A percentile compares a stretch with the other conserved stretches of the same genome.
phyloP scores from a whole-genome alignment of 2,797 vertebrate species.

The Chiropotes sagulatus region DNA sequence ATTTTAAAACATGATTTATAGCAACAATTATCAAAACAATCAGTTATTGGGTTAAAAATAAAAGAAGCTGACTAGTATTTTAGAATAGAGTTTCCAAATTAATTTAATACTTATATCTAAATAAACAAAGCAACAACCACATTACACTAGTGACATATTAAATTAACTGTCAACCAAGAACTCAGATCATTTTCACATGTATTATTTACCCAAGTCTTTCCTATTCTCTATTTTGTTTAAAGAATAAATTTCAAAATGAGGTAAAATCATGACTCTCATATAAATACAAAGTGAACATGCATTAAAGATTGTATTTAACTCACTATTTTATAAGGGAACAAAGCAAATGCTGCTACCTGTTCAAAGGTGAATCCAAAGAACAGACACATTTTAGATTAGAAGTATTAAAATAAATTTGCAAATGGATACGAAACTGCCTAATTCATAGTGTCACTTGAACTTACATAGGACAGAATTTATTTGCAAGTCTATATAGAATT shows the following conservation, averaged over 20 bases:
- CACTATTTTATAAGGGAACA: conserved; percentile 2
- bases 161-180: background rate
- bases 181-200: background rate
- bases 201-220: background rate
- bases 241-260: conserved; percentile 36
- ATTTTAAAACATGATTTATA: conserved; percentile 57
- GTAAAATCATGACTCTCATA: background rate
- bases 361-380: conserved; percentile 17
- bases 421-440: background rate
- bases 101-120: background rate
- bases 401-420: conserved; percentile 35
- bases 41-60: conserved; percentile 34
- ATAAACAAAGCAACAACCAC: background rate
- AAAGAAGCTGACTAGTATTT: background rate
- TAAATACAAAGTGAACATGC: background rate
- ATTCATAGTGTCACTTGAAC: background rate
- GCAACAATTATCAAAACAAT: conserved; percentile 54
- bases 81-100: conserved; percentile 25
- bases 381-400: background rate
- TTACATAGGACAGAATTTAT: conserved; percentile 30
- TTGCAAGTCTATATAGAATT: conserved; percentile 9
- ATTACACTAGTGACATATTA: background rate
- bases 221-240: conserved; percentile 24
- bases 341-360: background rate
- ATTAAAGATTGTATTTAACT: conserved; percentile 39